phyloP scores from a whole-genome alignment of 2,113 vertebrate species.

The Reinhardtius hippoglossoides region DNA sequence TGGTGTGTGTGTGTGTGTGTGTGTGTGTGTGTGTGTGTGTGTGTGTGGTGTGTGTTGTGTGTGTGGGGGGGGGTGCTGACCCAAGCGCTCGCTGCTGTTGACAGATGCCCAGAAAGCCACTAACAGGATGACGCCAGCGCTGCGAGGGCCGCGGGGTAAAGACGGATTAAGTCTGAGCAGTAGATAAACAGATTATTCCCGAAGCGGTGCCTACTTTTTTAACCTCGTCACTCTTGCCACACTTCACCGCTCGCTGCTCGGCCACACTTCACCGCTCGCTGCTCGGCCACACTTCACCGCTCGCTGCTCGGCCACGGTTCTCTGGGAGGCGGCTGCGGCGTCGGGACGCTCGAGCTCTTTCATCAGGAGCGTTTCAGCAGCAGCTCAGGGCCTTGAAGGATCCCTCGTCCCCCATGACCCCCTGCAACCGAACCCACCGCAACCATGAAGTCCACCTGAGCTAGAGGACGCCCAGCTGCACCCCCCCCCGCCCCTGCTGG shows the following conservation, averaged over 20 bases:
- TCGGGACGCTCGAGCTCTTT: too few relatives aligned
- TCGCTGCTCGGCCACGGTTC: neutral
- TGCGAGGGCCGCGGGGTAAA: conserved; percentile 83
- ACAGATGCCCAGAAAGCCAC: conserved; percentile 90
- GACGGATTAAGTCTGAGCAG: conserved; percentile 93
- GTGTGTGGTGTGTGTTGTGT: too few relatives aligned
- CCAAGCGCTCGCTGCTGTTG: conserved; percentile 50
- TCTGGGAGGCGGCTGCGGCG: too few relatives aligned
- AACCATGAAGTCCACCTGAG: conserved; percentile 39
- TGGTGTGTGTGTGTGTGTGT: too few relatives aligned
- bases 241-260: neutral
- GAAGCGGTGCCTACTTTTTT: conserved; percentile 84
- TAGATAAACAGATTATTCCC: conserved; percentile 94
- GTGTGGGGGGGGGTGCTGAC: neutral
- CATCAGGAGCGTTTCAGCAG: too few relatives aligned
- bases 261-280: neutral
- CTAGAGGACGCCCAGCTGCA: conserved; percentile 31
- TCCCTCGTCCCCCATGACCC: too few relatives aligned
- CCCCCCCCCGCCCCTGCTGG: neutral
- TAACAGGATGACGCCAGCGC: conserved; percentile 91
- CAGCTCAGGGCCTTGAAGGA: too few relatives aligned
- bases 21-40: neutral
- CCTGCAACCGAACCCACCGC: neutral
- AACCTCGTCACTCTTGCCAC: conserved; percentile 83
- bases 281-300: too few relatives aligned